Evolutionary conservation across 2,797 vertebrate species (phyloP), one percentile per base, ranked within the genome.

Genomic region (Pipistrellus nathusii): DNA sequence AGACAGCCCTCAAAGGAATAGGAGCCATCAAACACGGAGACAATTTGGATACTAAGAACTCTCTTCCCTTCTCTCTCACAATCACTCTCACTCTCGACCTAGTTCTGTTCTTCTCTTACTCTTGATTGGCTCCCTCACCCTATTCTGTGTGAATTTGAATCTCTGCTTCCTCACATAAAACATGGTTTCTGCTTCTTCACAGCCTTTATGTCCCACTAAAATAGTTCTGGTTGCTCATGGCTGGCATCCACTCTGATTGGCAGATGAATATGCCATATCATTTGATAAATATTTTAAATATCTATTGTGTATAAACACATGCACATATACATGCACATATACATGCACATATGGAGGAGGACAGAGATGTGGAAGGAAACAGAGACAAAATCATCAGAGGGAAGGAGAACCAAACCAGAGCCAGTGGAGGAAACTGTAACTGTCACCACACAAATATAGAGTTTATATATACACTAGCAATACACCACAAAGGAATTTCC

Each of bases 271-370:
- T 75, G 71, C 3, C 32, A n/a, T 62, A 68, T 53, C 30, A 46
- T 62, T 59, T 80, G 75, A 59, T 84, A 94, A 69, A 80, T 82
- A 88, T 48, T 72, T 81, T 86, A 62, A 66, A 9, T 77, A 78
- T 68, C 71, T 78, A 13, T 21, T 80, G 17, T 85, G 32, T 32
- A 85, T 57, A 59, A 11, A 91, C 7, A 51, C 7, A 71, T 25
- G 8, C 32, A 80, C 13, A 77, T 32, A n/a, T n/a, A 41, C 23
- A 46, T 69, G 69, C 13, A 77, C 30, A 25, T 41, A 59, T n/a
- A 48, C 75, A 59, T 68, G 35, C 18, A 69, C 78, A 85, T 91
- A 82, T 82, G 73, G 73, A 62, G 20, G 64, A 30, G 23, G 62
- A 12, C 44, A 69, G 25, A 91, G 38, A 64, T 44, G 55, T 15